Base-by-base conservation (phyloP, 2,888 invertebrate genomes). In the Carcina quercana region DNA sequence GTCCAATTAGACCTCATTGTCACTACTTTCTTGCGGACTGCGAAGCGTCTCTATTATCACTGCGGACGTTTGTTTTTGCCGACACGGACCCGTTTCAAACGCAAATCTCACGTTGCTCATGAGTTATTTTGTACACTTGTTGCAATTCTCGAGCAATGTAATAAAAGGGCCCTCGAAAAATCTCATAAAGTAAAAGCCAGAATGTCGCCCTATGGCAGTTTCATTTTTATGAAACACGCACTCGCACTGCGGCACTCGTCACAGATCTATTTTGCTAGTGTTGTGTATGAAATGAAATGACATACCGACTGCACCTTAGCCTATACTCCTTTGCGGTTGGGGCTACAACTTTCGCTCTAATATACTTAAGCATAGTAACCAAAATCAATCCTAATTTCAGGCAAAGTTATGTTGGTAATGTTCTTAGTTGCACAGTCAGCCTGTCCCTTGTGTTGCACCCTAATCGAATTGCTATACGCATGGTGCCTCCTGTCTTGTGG, bases 221-320 rank as follows among this genome's bases (percentile, higher is more conserved):
- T 74, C 71, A 79, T 78, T 75, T 78, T 78, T 71, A 63, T 67
- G 67, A 80, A 79, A 79, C 49, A 58, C 56, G 52, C 58, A 53
- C 47, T 42, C 49, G 61, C 53, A 47, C 47, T 50, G 51, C 41
- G 56, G 64, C 62, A 61, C 68, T 73, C 78, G 79, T 73, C 79
- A 79, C 69, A 70, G 74, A 79, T 80, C 73, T 71, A 79, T 78
- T 76, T 74, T 64, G 69, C 59, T 69, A 73, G 75, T 72, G 73
- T 79, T 71, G 73, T 71, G 73, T 74, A 75, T 75, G 74, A 78
- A 79, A 82, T 78, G 72, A 71, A 74, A 80, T 79, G 73, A 74
- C 71, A 66, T 66, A 65, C 67, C 53, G 53, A 48, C 47, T 62
- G 51, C 55, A 49, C 44, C 35, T 46, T 41, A 33, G 5, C n/a